phyloP scores from a whole-genome alignment of 2,113 vertebrate genomes.

The Narcine bancroftii region DNA sequence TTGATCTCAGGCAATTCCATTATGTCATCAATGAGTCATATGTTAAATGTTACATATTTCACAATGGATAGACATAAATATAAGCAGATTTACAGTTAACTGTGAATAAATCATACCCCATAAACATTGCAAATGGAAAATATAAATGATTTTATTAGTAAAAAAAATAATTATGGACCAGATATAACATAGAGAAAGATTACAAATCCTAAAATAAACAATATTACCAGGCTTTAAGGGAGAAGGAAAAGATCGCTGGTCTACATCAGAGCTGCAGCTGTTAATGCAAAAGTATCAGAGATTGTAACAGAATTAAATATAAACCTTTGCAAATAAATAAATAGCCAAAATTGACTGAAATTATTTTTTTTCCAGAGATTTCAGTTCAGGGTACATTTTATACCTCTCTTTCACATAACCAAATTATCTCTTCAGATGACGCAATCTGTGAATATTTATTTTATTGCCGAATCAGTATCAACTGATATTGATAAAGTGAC shows the following conservation, averaged over 20 bases:
- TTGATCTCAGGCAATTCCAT: not conserved
- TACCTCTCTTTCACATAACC: not conserved
- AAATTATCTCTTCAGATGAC: not conserved
- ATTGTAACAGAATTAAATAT: conserved; percentile 4
- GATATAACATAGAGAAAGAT: conserved; percentile 20
- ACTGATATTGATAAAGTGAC: not conserved
- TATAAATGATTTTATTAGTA: conserved; percentile 1
- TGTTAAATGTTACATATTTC: not conserved
- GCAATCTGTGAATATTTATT: not conserved
- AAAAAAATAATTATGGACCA: not conserved
- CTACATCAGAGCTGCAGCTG: conserved; percentile 19
- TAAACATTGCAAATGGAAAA: conserved; percentile 5
- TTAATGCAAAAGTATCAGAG: not conserved
- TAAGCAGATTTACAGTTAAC: not conserved
- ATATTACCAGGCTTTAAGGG: not conserved
- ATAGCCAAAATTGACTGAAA: not conserved
- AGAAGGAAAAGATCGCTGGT: not conserved
- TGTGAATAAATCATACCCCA: conserved; percentile 9
- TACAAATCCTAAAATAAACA: not conserved
- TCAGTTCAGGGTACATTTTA: not conserved
- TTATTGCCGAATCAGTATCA: not conserved
- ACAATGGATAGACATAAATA: not conserved
- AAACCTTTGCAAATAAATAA: conserved; percentile 19
- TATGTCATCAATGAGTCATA: not conserved
- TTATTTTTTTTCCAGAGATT: not conserved